Evolutionary conservation across 1,140 invertebrate species (phyloP), one percentile per base, ranked within the genome.

Genomic region (Drosophila repleta): DNA sequence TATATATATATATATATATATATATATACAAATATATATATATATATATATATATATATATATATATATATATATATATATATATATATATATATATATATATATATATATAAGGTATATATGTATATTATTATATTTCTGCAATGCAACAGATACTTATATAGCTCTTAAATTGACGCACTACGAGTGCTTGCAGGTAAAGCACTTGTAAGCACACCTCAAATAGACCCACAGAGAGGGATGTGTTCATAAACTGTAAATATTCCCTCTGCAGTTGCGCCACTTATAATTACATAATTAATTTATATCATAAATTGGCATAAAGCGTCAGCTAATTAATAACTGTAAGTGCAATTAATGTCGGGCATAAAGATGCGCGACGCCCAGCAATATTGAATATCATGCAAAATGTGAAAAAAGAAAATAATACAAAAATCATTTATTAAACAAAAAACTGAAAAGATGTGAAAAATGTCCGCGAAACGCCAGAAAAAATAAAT

Each of bases 311-410:
- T 62, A 81, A 85, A 73, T 75, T 29, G 48, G 60, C 82, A 69
- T 65, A 52, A 82, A 78, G 70, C 55, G 82, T 26, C 82, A 75
- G 74, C 87, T 78, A 82, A 87, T 87, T 85, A 85, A 87, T 87
- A 75, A 71, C 51, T 58, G 56, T 51, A 68, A 83, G 81, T 76
- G 66, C 71, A 71, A 71, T 82, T 79, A 75, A 60, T 71, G 48
- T 37, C 53, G 24, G 45, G 45, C 67, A 63, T 70, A 60, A 74
- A 64, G 76, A 53, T 68, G 24, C 4, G 37, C 39, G 10, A 41
- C 55, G 51, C 26, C 17, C 71, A 48, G 63, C 17, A 5, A 65
- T 81, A 85, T 81, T 65, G 63, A 81, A 85, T 81, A 67, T 80
- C 64, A 70, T 24, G 52, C 24, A 51, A 55, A 64, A 39, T 26